Percentiles rank a stretch among this genome's conserved stretches.
Conservation (phyloP, 2,888 invertebrate species). For the Drosophila vallismaia region DNA sequence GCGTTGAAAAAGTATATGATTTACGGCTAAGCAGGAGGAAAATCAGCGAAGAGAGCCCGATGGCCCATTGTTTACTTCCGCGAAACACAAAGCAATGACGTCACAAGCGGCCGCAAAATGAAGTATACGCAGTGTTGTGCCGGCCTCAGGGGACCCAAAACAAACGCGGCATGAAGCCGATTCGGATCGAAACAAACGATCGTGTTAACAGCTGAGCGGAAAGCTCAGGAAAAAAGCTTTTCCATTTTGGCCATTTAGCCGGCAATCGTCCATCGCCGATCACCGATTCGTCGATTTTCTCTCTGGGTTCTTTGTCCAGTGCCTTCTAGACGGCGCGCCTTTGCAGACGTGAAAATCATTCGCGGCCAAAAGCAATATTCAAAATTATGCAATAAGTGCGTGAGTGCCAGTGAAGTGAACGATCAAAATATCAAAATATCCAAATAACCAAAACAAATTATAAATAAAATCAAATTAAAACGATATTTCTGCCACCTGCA, state of each 20-base stretch:
- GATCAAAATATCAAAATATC: constrained; percentile 9
- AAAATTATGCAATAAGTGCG: constrained; percentile 37
- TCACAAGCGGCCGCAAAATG: constrained; percentile 51
- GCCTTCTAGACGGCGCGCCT: constrained; percentile 63
- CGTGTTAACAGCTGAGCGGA: constrained; percentile 65
- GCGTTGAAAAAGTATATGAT: constrained; percentile 66
- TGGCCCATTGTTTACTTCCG: constrained; percentile 70
- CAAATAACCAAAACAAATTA: constrained; percentile 10
- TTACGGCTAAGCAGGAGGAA: constrained; percentile 56
- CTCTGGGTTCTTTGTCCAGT: constrained; percentile 67
- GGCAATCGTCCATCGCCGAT: constrained; percentile 52
- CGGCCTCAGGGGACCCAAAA: constrained; percentile 57
- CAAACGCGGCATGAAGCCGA: constrained; percentile 65
- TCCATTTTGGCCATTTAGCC: constrained; percentile 44
- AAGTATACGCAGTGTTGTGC: constrained; percentile 55
- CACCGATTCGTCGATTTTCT: constrained; percentile 22
- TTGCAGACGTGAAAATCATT: constrained; percentile 54
- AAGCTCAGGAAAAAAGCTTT: constrained; percentile 48
- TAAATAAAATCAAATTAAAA: constrained; percentile 3
- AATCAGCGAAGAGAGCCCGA: constrained; percentile 24
- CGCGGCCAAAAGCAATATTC: neutral
- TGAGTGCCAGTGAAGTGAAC: constrained; percentile 38
- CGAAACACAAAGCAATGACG: constrained; percentile 73
- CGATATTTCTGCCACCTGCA: constrained; percentile 46
- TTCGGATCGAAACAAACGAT: constrained; percentile 13